phyloP scores from a whole-genome alignment of 1,140 invertebrate genomes.

The Antheraea mylitta region DNA sequence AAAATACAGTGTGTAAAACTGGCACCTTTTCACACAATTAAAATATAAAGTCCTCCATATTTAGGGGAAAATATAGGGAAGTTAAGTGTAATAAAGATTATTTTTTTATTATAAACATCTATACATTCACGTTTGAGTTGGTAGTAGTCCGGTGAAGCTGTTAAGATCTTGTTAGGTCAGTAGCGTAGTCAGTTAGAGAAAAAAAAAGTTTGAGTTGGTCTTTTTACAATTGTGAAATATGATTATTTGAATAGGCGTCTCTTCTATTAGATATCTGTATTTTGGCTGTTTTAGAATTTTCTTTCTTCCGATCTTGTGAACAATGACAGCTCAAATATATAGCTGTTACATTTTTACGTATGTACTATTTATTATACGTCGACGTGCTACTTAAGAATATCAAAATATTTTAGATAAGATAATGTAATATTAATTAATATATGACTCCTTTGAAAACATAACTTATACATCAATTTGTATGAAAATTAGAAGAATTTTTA shows the following conservation, averaged over 20 bases:
- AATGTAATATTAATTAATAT: slow-evolving; percentile 15
- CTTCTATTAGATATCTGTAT: background rate
- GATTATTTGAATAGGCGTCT: too few species aligned
- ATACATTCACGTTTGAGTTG: too few species aligned
- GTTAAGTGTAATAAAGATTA: too few species aligned
- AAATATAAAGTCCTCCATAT: too few species aligned
- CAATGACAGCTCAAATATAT: background rate
- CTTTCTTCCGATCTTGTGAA: background rate
- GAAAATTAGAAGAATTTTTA: slow-evolving; percentile 1
- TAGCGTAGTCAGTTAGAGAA: too few species aligned
- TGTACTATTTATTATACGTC: background rate
- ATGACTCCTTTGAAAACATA: slow-evolving; percentile 9
- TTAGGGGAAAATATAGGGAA: too few species aligned
- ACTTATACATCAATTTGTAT: slow-evolving; percentile 13
- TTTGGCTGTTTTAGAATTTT: background rate
- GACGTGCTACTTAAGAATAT: background rate
- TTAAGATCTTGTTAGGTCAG: too few species aligned
- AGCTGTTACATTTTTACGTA: background rate
- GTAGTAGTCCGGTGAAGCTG: too few species aligned
- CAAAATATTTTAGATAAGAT: slow-evolving; percentile 21
- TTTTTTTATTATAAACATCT: too few species aligned
- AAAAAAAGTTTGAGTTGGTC: too few species aligned
- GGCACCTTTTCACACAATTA: too few species aligned
- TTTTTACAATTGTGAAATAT: background rate
- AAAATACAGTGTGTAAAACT: too few species aligned